These are phyloP conservation scores for Pedionomus torquatus DNA, from an alignment of 2,113 vertebrate species.

Conservation along the genomic window DNA sequence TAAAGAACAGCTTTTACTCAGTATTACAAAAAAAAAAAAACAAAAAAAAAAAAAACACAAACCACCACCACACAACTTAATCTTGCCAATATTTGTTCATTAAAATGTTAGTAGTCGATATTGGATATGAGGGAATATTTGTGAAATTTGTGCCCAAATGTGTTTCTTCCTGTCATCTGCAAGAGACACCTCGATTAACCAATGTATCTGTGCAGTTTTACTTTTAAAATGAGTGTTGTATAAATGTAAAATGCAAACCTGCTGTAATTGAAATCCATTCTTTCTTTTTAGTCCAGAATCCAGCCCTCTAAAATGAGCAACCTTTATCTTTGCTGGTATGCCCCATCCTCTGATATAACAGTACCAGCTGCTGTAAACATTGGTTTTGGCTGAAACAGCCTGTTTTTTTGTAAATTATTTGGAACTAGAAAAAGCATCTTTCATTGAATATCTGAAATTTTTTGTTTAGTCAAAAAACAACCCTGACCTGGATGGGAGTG, in stretches of 20 bases:
- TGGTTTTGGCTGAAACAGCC: neutral
- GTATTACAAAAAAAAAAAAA: neutral
- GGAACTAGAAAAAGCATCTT: neutral
- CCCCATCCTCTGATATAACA: neutral
- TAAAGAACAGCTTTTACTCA: neutral
- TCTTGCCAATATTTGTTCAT: neutral
- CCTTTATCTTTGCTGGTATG: neutral
- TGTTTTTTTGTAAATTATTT: neutral
- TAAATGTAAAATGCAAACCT: neutral
- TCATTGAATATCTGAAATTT: neutral
- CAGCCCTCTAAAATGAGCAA: neutral
- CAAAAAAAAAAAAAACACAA: no score
- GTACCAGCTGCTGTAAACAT: neutral
- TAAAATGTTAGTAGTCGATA: neutral
- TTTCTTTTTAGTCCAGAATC: neutral
- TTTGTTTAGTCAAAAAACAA: neutral
- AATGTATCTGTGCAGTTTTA: neutral
- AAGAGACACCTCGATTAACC: neutral
- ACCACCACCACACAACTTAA: neutral
- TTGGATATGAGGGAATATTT: neutral
- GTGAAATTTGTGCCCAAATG: neutral
- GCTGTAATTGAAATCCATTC: neutral
- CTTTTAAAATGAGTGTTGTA: neutral
- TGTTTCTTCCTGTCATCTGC: neutral
- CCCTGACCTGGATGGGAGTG: neutral